phyloP scores from a whole-genome alignment of 1,140 invertebrate species.

The Papilio dardanus region DNA sequence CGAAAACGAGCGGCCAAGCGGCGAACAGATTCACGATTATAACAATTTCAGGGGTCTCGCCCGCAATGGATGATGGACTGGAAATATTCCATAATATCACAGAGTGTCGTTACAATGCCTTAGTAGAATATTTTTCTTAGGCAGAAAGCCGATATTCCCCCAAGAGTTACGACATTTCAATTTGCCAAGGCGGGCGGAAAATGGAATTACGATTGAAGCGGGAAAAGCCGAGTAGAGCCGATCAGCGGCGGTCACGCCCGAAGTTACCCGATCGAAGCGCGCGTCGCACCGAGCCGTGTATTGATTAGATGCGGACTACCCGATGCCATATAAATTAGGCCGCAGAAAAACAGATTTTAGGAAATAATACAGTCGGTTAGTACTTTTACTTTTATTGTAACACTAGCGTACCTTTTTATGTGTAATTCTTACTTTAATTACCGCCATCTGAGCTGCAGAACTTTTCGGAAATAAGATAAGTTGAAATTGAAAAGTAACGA shows the following conservation, averaged over 20 bases:
- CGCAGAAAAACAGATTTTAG: conserved; percentile 76
- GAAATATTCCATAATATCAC: conserved; percentile 79
- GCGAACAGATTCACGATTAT: conserved; percentile 67
- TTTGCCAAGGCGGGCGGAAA: conserved; percentile 83
- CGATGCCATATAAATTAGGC: conserved; percentile 82
- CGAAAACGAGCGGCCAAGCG: conserved; percentile 56
- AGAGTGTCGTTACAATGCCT: conserved; percentile 76
- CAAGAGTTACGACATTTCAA: conserved; percentile 83
- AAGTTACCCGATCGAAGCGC: conserved; percentile 54
- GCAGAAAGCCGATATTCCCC: conserved; percentile 82
- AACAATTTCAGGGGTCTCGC: conserved; percentile 63
- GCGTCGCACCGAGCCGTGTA: conserved; percentile 75
- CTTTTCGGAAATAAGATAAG: neutral
- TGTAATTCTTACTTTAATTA: neutral
- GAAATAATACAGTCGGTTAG: conserved; percentile 41
- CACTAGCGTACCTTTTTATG: neutral
- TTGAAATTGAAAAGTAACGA: neutral
- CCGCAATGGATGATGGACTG: conserved; percentile 72
- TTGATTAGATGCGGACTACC: conserved; percentile 83
- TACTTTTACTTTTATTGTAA: conserved; percentile 12
- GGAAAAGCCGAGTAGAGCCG: conserved; percentile 72
- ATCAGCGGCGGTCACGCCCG: conserved; percentile 55
- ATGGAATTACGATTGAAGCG: conserved; percentile 82
- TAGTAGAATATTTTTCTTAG: conserved; percentile 80
- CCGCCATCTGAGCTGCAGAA: neutral